Evolutionary conservation across 2,113 vertebrate species (phyloP).

Genomic region (Rhynchopsitta pachyrhyncha): DNA sequence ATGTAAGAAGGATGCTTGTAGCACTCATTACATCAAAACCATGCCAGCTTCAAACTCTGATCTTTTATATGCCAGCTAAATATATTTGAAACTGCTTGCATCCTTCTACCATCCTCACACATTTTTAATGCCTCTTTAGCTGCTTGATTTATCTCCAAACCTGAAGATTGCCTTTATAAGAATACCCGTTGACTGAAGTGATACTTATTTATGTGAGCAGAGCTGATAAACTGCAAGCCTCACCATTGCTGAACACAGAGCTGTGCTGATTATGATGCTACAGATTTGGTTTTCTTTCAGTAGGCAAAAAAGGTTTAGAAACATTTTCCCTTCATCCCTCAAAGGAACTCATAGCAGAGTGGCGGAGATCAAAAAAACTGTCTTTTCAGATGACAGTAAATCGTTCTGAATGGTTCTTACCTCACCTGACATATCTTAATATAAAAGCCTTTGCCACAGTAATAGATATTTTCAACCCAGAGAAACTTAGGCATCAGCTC

Average conservation of each 20-base stretch:
- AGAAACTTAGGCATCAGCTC: not conserved
- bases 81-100: conserved; percentile 34
- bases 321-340: conserved; percentile 12
- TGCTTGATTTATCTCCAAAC: conserved; percentile 61
- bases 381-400: not conserved
- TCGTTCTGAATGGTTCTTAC: not conserved
- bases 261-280: not conserved
- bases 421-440: not conserved
- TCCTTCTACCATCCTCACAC: conserved; percentile 2
- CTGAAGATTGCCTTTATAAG: conserved; percentile 46
- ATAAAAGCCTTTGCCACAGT: not conserved
- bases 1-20: not conserved
- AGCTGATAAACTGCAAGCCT: conserved; percentile 33
- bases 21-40: not conserved
- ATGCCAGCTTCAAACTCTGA: conserved; percentile 3
- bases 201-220: conserved; percentile 42
- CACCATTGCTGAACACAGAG: not conserved
- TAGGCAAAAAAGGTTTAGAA: conserved; percentile 17
- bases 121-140: conserved; percentile 54
- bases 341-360: not conserved
- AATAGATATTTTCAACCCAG: not conserved
- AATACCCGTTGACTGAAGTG: conserved; percentile 55
- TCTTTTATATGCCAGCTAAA: conserved; percentile 46
- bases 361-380: not conserved
- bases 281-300: conserved; percentile 39